Conservation (phyloP, 2,888 invertebrate genomes). For the Euphydryas editha region DNA sequence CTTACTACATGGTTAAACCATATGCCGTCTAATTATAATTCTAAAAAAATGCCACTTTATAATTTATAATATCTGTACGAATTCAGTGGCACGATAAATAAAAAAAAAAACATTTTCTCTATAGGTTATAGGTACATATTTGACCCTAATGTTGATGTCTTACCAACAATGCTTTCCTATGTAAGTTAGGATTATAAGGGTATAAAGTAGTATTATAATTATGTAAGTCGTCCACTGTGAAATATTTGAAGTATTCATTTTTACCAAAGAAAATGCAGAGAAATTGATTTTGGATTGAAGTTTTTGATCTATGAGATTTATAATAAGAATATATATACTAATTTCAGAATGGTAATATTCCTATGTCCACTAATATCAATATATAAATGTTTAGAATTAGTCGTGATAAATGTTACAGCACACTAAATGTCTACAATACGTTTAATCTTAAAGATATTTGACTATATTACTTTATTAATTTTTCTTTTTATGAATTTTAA, state of each 20-base stretch:
- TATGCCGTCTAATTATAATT: constrained; percentile 2
- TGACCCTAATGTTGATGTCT: neutral
- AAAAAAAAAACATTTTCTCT: neutral
- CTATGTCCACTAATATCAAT: constrained; percentile 2
- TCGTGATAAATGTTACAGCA: constrained; percentile 2
- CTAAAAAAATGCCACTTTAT: neutral
- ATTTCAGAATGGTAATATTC: neutral
- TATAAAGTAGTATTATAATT: neutral
- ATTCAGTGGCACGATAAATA: neutral
- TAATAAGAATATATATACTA: neutral
- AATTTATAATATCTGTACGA: neutral
- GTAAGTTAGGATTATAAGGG: neutral
- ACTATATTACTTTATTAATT: neutral
- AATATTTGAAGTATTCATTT: neutral
- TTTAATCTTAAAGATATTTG: neutral
- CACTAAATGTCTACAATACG: neutral
- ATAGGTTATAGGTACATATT: neutral
- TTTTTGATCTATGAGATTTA: neutral
- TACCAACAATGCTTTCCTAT: neutral
- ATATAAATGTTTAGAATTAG: constrained; percentile 4
- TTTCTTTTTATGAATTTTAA: neutral
- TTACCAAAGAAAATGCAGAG: neutral
- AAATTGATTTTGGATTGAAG: neutral
- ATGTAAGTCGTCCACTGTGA: neutral
- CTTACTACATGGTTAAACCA: neutral